A percentile compares a stretch with the other conserved stretches of the same genome.
These are phyloP conservation scores for Asobara japonica DNA, from an alignment of 1,140 invertebrate species.

Conservation along the genomic window DNA sequence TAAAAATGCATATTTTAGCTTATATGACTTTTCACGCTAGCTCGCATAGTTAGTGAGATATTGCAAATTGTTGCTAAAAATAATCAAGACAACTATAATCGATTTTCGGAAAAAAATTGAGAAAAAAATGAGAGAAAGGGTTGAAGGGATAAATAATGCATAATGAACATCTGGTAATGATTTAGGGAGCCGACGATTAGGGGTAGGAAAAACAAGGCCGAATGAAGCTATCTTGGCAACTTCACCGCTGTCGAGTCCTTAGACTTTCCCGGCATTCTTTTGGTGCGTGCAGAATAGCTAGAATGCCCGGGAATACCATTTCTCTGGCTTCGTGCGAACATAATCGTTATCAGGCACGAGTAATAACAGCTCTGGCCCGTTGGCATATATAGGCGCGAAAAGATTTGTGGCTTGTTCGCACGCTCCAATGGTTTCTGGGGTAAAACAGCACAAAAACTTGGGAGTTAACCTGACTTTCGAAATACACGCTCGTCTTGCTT, in stretches of 20 bases:
- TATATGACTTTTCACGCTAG: too few species aligned
- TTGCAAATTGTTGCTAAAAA: too few species aligned
- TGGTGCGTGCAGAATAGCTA: background rate
- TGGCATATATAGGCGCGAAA: constrained; percentile 1
- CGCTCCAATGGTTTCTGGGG: constrained; percentile 28
- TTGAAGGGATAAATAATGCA: background rate
- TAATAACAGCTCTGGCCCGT: constrained; percentile 44
- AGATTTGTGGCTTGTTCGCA: constrained; percentile 46
- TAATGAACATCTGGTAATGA: background rate
- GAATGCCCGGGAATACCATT: constrained; percentile 3
- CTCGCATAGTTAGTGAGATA: too few species aligned
- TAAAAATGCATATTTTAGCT: too few species aligned
- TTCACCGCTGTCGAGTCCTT: background rate
- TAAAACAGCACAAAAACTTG: too few species aligned
- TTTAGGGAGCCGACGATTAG: background rate
- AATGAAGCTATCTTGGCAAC: background rate
- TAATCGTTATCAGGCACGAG: constrained; percentile 47
- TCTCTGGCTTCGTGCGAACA: constrained; percentile 43
- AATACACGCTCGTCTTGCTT: background rate
- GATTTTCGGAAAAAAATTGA: background rate
- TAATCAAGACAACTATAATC: too few species aligned
- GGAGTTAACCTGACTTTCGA: background rate
- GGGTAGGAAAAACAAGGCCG: constrained; percentile 1
- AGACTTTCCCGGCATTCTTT: background rate
- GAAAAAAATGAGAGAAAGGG: too few species aligned